Evolutionary conservation across 2,113 vertebrate species (phyloP).

Genomic region (Candoia aspera): DNA sequence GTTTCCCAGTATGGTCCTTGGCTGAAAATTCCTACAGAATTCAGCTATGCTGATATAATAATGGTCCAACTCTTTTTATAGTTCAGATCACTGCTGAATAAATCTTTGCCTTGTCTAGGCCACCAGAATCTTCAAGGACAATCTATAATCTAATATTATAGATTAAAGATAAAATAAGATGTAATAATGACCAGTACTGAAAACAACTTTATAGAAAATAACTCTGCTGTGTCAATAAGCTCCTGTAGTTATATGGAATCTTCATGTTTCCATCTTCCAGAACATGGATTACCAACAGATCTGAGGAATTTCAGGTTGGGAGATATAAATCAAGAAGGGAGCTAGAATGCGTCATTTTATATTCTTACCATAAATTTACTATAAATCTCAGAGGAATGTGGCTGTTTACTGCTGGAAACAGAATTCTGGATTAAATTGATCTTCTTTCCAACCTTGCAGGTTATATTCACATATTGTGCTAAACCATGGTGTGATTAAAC

Average conservation of each 20-base stretch:
- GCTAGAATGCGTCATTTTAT: background rate
- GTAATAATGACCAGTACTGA: background rate
- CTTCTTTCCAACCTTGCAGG: background rate
- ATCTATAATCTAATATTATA: background rate
- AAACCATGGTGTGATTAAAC: background rate
- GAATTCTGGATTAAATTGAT: background rate
- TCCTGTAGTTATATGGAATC: background rate
- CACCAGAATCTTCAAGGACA: background rate
- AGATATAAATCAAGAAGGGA: background rate
- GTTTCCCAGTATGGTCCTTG: background rate
- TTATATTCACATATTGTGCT: background rate
- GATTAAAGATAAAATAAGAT: background rate
- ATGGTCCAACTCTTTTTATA: background rate
- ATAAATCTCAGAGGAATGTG: background rate
- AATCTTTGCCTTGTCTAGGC: background rate
- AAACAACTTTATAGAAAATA: background rate
- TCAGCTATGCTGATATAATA: background rate
- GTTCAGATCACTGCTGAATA: background rate
- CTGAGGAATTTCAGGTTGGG: background rate
- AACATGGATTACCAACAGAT: background rate
- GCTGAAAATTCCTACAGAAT: background rate
- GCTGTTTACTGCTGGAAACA: background rate
- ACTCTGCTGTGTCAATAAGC: background rate
- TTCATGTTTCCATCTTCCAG: background rate
- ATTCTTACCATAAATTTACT: background rate